Conservation (phyloP, 2,888 invertebrate genomes). For the Limnephilus auricula region DNA sequence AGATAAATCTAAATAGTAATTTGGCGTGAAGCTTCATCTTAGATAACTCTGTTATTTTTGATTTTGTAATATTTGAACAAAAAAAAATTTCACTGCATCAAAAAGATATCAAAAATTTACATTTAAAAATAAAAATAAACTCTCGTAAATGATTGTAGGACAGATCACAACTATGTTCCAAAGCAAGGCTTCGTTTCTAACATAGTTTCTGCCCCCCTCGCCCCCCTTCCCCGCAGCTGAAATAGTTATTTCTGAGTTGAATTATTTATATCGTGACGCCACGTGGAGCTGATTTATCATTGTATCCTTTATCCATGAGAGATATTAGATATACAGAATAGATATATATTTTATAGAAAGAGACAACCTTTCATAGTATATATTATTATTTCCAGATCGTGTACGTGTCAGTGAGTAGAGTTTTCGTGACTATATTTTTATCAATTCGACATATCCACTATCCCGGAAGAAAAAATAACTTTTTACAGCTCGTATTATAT, state of each 20-base stretch:
- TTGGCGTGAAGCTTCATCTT: too few species aligned
- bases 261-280: not conserved
- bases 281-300: not conserved
- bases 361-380: not conserved
- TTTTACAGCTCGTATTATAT: not conserved
- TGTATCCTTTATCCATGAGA: not conserved
- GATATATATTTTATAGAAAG: not conserved
- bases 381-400: not conserved
- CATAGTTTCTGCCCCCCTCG: not conserved
- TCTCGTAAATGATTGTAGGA: too few species aligned
- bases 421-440: constrained; percentile 32
- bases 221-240: not conserved
- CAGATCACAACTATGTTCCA: not conserved
- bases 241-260: not conserved
- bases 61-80: not conserved
- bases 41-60: not conserved
- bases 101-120: too few species aligned
- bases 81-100: not conserved
- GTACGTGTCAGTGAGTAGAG: not conserved
- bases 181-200: not conserved
- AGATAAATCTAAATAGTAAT: too few species aligned
- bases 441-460: constrained; percentile 23
- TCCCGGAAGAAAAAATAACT: constrained; percentile 28
- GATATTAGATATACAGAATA: not conserved
- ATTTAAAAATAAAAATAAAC: too few species aligned